A percentile compares a stretch with the other conserved stretches of the same genome.
Conservation (phyloP, 1,140 invertebrate species). For the Macrosteles quadrilineatus region DNA sequence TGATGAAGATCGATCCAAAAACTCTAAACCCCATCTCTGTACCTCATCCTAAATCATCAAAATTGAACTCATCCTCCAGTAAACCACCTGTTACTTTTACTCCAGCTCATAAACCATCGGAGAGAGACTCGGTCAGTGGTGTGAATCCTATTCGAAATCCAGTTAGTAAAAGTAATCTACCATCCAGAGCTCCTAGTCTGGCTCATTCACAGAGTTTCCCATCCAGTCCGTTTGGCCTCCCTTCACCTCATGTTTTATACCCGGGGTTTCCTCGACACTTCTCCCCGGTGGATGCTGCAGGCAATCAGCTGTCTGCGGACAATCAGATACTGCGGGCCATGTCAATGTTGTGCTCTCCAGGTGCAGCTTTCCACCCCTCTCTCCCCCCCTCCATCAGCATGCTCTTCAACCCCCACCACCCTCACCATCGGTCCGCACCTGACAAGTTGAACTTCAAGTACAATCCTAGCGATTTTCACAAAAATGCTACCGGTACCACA, state of each 20-base stretch:
- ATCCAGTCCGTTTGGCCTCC: slow-evolving; percentile 32
- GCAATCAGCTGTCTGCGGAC: slow-evolving; percentile 19
- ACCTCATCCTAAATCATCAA: neutral
- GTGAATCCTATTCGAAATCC: slow-evolving; percentile 31
- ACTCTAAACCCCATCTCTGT: slow-evolving; percentile 56
- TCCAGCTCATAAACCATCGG: slow-evolving; percentile 33
- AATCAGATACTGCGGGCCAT: slow-evolving; percentile 43
- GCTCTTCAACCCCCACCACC: slow-evolving; percentile 42
- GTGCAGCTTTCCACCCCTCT: slow-evolving; percentile 41
- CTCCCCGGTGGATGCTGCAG: slow-evolving; percentile 30
- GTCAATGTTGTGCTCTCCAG: slow-evolving; percentile 37
- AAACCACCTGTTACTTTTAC: neutral
- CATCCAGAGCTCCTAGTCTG: slow-evolving; percentile 31
- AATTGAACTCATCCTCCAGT: neutral
- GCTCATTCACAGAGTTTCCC: slow-evolving; percentile 31
- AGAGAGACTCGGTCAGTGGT: slow-evolving; percentile 24
- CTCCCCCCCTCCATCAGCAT: slow-evolving; percentile 43
- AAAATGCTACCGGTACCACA: neutral
- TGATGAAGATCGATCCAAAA: slow-evolving; percentile 64
- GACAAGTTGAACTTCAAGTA: slow-evolving; percentile 31
- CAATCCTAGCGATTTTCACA: slow-evolving; percentile 20
- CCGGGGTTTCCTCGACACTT: slow-evolving; percentile 26
- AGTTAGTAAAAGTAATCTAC: slow-evolving; percentile 1
- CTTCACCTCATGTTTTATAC: slow-evolving; percentile 32
- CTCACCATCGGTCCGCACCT: slow-evolving; percentile 30